A percentile compares a stretch with the other conserved stretches of the same genome.
Conservation (phyloP, 1,140 invertebrate species). For the Mamestra configurata region DNA sequence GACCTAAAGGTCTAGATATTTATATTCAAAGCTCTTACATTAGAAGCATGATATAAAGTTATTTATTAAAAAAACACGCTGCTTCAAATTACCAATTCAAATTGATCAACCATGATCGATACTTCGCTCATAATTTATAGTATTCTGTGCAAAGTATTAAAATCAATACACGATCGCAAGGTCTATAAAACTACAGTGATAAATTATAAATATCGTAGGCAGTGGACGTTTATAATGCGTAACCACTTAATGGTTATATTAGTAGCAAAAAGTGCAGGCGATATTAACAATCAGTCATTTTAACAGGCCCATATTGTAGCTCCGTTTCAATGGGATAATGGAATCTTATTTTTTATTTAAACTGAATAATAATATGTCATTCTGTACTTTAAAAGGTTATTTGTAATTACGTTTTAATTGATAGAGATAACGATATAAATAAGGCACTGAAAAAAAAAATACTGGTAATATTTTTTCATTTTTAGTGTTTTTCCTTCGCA, state of each 20-base stretch:
- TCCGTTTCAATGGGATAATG: background rate
- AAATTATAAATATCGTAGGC: conserved; percentile 8
- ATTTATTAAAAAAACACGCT: background rate
- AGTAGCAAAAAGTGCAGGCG: background rate
- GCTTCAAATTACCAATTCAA: conserved; percentile 12
- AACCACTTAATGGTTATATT: background rate
- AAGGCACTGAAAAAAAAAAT: too few species aligned
- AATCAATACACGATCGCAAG: conserved; percentile 7
- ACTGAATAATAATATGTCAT: too few species aligned
- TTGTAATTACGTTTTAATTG: too few species aligned
- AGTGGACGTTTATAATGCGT: conserved; percentile 8
- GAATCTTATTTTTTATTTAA: background rate
- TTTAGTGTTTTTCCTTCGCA: too few species aligned
- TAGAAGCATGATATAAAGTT: too few species aligned
- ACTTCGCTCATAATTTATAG: background rate
- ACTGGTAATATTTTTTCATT: too few species aligned
- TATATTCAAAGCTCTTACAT: too few species aligned
- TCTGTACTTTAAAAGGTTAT: too few species aligned
- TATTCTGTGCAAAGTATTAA: conserved; percentile 13
- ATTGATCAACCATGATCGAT: conserved; percentile 16
- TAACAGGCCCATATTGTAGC: background rate
- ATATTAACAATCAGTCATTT: conserved; percentile 14
- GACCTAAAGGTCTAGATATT: too few species aligned
- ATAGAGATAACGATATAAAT: too few species aligned
- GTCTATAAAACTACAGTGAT: conserved; percentile 32